Evolutionary conservation across 2,888 invertebrate genomes (phyloP).

Genomic region (Spodoptera picta): DNA sequence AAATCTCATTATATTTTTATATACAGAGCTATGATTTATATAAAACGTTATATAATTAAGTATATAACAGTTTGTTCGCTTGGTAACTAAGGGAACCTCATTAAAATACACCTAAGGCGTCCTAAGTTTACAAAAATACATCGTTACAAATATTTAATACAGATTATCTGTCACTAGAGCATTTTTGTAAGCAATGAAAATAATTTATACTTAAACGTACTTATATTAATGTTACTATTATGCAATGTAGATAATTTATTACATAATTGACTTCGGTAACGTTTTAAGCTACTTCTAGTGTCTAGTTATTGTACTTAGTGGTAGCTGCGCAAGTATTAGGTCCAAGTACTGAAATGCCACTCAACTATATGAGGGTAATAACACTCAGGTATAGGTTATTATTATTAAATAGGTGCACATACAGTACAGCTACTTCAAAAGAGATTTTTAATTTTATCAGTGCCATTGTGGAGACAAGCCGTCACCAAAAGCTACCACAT

Average conservation of each 20-base stretch:
- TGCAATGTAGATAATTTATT: slow-evolving; percentile 63
- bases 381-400: no score
- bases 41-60: not conserved
- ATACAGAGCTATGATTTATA: slow-evolving; percentile 9
- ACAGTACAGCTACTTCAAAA: no score
- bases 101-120: slow-evolving; percentile 3
- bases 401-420: no score
- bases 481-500: no score
- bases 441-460: no score
- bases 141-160: slow-evolving; percentile 40
- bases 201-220: slow-evolving; percentile 54
- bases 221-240: slow-evolving; percentile 55
- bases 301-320: slow-evolving; percentile 84
- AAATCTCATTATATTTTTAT: not conserved
- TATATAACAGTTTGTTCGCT: slow-evolving; percentile 33
- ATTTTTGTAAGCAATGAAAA: slow-evolving; percentile 48
- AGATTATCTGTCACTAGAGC: slow-evolving; percentile 16
- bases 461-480: no score
- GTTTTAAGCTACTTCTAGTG: slow-evolving; percentile 70
- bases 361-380: no score
- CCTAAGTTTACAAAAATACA: slow-evolving; percentile 56
- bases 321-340: slow-evolving; percentile 71
- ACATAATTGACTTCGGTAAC: slow-evolving; percentile 83
- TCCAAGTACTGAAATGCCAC: no score
- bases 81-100: slow-evolving; percentile 27